These are phyloP conservation scores for Apaloderma vittatum DNA, from an alignment of 2,113 vertebrate species.

Conservation along the genomic window DNA sequence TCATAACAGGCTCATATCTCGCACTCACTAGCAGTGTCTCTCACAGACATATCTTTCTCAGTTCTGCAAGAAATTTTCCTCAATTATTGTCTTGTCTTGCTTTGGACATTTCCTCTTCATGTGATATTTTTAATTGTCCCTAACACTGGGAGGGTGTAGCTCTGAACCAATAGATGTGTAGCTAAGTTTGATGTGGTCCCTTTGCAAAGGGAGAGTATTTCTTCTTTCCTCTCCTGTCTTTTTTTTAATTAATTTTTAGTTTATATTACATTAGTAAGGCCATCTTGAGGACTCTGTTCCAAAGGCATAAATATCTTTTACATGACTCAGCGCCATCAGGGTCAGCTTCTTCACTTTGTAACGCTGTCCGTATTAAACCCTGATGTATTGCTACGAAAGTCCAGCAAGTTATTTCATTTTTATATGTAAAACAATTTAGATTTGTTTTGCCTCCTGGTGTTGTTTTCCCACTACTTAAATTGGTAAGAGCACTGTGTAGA, in stretches of 20 bases:
- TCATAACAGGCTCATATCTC: background rate
- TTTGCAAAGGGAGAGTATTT: background rate
- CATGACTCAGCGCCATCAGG: background rate
- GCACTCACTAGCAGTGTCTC: background rate
- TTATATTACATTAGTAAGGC: background rate
- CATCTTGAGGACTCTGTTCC: background rate
- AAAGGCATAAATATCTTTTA: background rate
- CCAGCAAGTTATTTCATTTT: background rate
- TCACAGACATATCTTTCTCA: background rate
- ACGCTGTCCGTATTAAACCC: background rate
- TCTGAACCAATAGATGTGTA: background rate
- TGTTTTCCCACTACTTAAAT: background rate
- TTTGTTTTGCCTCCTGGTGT: background rate
- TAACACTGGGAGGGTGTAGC: no score
- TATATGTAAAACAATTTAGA: background rate
- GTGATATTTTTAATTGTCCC: background rate
- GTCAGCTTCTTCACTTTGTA: background rate
- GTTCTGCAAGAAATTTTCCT: background rate
- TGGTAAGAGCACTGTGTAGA: background rate
- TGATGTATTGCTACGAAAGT: background rate
- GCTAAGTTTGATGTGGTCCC: background rate
- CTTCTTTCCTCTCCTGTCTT: background rate
- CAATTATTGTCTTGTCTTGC: background rate
- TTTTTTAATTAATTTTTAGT: background rate
- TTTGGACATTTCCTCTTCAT: background rate